Evolutionary conservation across 1,140 invertebrate genomes (phyloP).

Genomic region (Halesus radiatus): DNA sequence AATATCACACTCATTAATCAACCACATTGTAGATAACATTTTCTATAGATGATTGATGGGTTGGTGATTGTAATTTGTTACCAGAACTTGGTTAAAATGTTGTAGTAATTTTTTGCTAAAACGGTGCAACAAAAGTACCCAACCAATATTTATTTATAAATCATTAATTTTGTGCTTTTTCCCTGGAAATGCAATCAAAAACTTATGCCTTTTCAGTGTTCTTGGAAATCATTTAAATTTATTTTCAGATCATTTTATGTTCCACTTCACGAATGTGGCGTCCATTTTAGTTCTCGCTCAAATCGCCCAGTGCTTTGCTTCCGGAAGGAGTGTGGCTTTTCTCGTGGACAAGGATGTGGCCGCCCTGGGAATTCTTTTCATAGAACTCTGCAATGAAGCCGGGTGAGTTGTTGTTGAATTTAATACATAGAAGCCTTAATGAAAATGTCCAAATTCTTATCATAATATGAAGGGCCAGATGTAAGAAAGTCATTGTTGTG

Average conservation of each 20-base stretch:
- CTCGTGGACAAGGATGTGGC: constrained; percentile 1
- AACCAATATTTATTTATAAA: too few species aligned
- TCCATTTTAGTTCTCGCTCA: background rate
- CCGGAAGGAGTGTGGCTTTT: constrained; percentile 1
- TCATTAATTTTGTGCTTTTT: too few species aligned
- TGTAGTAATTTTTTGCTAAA: too few species aligned
- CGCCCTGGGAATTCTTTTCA: background rate
- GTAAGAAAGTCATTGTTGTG: too few species aligned
- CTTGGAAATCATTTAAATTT: background rate
- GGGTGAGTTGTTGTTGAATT: background rate
- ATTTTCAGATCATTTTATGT: background rate
- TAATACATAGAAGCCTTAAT: background rate
- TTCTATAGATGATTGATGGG: too few species aligned
- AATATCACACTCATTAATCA: too few species aligned
- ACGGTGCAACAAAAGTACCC: too few species aligned
- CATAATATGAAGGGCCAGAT: background rate
- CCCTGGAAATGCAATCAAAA: too few species aligned
- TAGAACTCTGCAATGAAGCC: background rate
- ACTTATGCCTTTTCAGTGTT: too few species aligned
- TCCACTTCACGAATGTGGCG: background rate
- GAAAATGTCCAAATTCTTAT: background rate
- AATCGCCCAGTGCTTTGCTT: constrained; percentile 1
- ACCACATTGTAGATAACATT: too few species aligned
- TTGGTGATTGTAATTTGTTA: too few species aligned
- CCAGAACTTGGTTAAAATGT: too few species aligned